phyloP scores from a whole-genome alignment of 1,140 invertebrate species.

The Zaprionus davidi region DNA sequence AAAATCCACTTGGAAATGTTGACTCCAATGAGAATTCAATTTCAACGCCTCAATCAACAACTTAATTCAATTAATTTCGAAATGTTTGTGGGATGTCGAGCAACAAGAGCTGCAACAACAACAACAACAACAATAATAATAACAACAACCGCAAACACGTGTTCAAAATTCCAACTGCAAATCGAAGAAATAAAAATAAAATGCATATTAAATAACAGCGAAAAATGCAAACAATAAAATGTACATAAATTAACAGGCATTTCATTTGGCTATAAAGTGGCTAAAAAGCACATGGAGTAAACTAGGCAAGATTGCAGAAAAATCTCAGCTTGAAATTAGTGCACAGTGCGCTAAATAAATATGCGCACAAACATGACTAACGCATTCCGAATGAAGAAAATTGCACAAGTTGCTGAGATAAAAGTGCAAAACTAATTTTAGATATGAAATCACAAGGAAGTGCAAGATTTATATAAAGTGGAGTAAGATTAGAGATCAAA shows the following conservation, averaged over 20 bases:
- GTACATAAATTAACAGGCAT: constrained; percentile 67
- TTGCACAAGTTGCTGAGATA: constrained; percentile 17
- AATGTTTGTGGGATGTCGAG: constrained; percentile 52
- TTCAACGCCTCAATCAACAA: constrained; percentile 74
- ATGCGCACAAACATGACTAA: constrained; percentile 47
- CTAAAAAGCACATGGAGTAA: constrained; percentile 21
- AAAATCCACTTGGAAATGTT: constrained; percentile 56
- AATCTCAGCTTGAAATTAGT: constrained; percentile 40
- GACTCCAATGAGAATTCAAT: constrained; percentile 66
- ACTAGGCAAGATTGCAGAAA: not conserved
- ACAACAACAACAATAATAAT: constrained; percentile 17
- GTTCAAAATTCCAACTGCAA: constrained; percentile 19
- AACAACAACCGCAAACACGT: constrained; percentile 31
- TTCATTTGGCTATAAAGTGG: constrained; percentile 45
- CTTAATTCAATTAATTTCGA: constrained; percentile 76
- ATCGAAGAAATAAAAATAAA: constrained; percentile 48
- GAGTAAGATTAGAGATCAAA: not conserved
- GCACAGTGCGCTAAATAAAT: constrained; percentile 49
- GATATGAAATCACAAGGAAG: not conserved
- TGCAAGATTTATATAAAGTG: not conserved
- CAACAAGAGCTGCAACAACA: constrained; percentile 29
- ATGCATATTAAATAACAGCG: constrained; percentile 57
- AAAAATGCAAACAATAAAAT: constrained; percentile 60
- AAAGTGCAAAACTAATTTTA: constrained; percentile 9
- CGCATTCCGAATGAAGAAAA: constrained; percentile 9